Conservation (phyloP, 2,797 vertebrate genomes). For the Chloroceryle amazona region DNA sequence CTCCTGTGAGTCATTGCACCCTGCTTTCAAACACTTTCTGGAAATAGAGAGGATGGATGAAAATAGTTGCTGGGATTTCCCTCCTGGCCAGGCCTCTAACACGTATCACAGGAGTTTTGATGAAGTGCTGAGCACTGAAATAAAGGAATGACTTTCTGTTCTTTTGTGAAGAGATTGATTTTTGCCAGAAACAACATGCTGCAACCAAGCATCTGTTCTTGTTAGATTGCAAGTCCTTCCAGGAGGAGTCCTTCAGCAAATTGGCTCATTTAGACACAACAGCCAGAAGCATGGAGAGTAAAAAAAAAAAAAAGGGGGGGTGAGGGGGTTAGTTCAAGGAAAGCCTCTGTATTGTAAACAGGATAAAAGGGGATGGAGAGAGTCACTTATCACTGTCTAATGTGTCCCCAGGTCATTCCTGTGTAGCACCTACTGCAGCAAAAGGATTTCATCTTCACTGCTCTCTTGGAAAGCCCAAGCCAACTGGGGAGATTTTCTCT, state of each 20-base stretch:
- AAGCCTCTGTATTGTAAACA: slow-evolving; percentile 88
- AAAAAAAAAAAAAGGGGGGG: neutral
- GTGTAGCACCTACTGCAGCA: slow-evolving; percentile 57
- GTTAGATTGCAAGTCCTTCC: slow-evolving; percentile 49
- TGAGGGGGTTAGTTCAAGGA: slow-evolving; percentile 75
- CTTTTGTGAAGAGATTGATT: slow-evolving; percentile 25
- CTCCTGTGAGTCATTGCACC: neutral
- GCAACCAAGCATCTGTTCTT: neutral
- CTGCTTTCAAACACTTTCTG: neutral
- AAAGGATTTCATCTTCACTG: slow-evolving; percentile 69
- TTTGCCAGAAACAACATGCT: slow-evolving; percentile 25
- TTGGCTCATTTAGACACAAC: slow-evolving; percentile 82
- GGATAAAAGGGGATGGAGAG: slow-evolving; percentile 82
- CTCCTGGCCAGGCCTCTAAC: neutral
- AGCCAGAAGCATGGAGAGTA: slow-evolving; percentile 77
- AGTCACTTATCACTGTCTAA: slow-evolving; percentile 80
- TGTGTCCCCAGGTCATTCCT: slow-evolving; percentile 83
- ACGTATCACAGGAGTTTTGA: neutral
- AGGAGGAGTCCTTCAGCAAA: slow-evolving; percentile 73
- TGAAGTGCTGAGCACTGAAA: slow-evolving; percentile 9
- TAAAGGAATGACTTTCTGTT: neutral
- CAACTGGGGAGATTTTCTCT: slow-evolving; percentile 56
- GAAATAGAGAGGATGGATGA: neutral
- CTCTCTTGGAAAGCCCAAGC: slow-evolving; percentile 50
- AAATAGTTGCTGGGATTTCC: slow-evolving; percentile 2